These are phyloP conservation scores for Thalpophila matura DNA, from an alignment of 2,888 invertebrate genomes.

Conservation along the genomic window DNA sequence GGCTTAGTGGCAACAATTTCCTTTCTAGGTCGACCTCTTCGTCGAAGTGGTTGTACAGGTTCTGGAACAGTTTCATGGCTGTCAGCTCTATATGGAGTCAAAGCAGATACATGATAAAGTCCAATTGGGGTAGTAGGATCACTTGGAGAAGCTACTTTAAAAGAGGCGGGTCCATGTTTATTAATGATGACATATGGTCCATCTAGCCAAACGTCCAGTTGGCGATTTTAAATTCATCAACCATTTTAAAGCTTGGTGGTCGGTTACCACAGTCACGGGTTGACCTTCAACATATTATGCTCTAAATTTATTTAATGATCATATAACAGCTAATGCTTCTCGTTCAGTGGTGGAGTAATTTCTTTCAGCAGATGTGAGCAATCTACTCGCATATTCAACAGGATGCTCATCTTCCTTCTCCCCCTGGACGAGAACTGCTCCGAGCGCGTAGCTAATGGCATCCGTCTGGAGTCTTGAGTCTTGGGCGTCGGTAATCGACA, in stretches of 20 bases:
- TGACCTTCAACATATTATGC: slow-evolving; percentile 26
- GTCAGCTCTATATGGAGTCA: background rate
- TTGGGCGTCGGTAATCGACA: slow-evolving; percentile 56
- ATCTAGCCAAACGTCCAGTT: slow-evolving; percentile 17
- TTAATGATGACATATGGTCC: slow-evolving; percentile 19
- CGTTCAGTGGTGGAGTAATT: slow-evolving; percentile 20
- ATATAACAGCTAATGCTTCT: slow-evolving; percentile 26
- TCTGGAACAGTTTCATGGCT: background rate
- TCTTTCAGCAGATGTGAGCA: slow-evolving; percentile 12
- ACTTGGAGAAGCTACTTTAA: slow-evolving; percentile 1
- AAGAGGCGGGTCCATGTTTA: slow-evolving; percentile 15
- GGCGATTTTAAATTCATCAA: slow-evolving; percentile 13
- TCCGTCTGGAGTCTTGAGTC: slow-evolving; percentile 25
- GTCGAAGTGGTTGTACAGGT: background rate
- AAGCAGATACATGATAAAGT: background rate
- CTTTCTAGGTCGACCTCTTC: slow-evolving; percentile 9
- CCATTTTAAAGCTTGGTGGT: slow-evolving; percentile 30
- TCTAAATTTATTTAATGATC: slow-evolving; percentile 26
- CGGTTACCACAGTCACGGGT: background rate
- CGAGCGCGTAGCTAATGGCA: slow-evolving; percentile 31
- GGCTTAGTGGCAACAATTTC: background rate
- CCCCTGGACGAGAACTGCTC: slow-evolving; percentile 42
- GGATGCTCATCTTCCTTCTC: too few species aligned
- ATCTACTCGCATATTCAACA: too few species aligned
- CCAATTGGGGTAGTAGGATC: background rate